Conservation (phyloP, 2,888 invertebrate species). For the Phaonia tiefii region DNA sequence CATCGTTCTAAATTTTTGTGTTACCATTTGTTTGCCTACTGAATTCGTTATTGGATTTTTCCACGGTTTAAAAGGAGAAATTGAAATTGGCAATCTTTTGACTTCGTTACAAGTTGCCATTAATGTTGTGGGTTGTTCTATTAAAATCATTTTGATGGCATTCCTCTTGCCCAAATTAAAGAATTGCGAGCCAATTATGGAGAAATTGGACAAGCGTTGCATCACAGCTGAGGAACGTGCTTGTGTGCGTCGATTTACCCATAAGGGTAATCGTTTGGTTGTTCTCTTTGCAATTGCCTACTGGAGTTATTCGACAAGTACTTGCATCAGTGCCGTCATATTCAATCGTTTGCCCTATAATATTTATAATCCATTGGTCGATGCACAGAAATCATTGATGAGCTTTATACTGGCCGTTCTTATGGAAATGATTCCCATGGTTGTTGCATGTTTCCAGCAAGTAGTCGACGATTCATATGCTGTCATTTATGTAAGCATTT, state of each 20-base stretch:
- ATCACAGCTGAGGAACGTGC: conserved; percentile 50
- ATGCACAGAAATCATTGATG: conserved; percentile 61
- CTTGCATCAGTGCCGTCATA: conserved; percentile 64
- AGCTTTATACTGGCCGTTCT: conserved; percentile 62
- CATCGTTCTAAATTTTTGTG: conserved; percentile 56
- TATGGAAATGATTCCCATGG: conserved; percentile 63
- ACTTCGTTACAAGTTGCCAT: conserved; percentile 68
- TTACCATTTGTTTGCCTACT: conserved; percentile 65
- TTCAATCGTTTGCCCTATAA: conserved; percentile 68
- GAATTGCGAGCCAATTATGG: conserved; percentile 59
- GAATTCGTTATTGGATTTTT: conserved; percentile 66
- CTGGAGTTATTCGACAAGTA: conserved; percentile 67
- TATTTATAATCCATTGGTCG: conserved; percentile 67
- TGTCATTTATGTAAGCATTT: conserved; percentile 66
- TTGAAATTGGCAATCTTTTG: conserved; percentile 67
- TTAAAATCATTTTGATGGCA: conserved; percentile 67
- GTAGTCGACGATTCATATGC: conserved; percentile 68
- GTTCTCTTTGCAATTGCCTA: conserved; percentile 66
- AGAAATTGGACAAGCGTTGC: conserved; percentile 68
- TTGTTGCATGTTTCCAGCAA: conserved; percentile 68
- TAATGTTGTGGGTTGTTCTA: conserved; percentile 68
- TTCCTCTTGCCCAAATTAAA: conserved; percentile 65
- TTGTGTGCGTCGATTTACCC: conserved; percentile 50
- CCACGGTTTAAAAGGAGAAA: conserved; percentile 48
- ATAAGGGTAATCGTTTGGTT: conserved; percentile 66